Evolutionary conservation across 2,113 vertebrate species (phyloP), one percentile per base, ranked within the genome.

Genomic region (Ahaetulla prasina): DNA sequence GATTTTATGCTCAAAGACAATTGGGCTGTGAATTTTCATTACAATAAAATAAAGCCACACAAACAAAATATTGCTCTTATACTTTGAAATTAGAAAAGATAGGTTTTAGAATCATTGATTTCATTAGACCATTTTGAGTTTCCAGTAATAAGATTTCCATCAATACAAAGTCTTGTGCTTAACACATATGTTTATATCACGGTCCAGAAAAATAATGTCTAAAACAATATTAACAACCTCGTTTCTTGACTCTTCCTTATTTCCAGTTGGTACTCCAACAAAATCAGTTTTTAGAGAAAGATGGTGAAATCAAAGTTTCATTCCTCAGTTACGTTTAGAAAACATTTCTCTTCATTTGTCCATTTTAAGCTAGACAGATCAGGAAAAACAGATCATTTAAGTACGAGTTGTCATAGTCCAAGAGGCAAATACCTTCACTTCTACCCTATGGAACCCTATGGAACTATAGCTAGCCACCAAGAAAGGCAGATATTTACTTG

Each of bases 1-100:
- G 43, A 3, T 84, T 91, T 55, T 88, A 91, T 74, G 89, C 94
- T 95, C 87, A 92, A 90, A 84, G 94, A 80, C 93, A 96, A 90
- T 53, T 91, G 91, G 95, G 86, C 47, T 45, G 49, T 27, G 93
- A 80, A 11, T 30, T 53, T 35, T 54, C 7, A 23, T 88, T 93
- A 53, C 8, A 92, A 93, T 18, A 54, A 10, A 80, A 39, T 39
- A 20, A 74, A 74, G 2, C 68, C n/a, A 74, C 68, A 93, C 12
- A 91, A 85, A 8, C 91, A 93, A 95, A 95, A 87, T 74, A 92
- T 39, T 74, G 27, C 84, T 89, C 50, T 74, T 88, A 92, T 90
- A 94, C 94, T 63, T 9, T 86, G 94, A 92, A 94, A 94, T 91
- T 49, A 68, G 95, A 95, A 92, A 0, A 86, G 11, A 0, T 35